These are phyloP conservation scores for Halcyon badia DNA, from an alignment of 2,797 vertebrate species.

Conservation along the genomic window DNA sequence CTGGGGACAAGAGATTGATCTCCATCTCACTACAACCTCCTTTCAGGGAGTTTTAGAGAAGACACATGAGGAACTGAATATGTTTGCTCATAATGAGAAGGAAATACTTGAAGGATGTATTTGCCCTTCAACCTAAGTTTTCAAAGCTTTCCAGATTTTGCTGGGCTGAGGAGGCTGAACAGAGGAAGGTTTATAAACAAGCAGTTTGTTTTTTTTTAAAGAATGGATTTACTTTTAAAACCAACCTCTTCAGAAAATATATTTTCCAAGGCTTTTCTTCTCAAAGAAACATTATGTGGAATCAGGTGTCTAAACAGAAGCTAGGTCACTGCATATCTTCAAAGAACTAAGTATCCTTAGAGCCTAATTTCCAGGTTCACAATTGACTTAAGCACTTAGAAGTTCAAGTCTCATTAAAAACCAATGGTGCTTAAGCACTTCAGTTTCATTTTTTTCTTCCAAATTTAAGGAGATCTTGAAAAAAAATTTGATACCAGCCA, in stretches of 20 bases:
- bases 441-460: background rate
- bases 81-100: background rate
- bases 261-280: background rate
- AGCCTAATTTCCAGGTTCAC: background rate
- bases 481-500: conserved; percentile 4
- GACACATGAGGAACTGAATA: background rate
- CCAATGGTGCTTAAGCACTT: background rate
- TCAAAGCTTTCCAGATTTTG: background rate
- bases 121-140: background rate
- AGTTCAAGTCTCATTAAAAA: conserved; percentile 40
- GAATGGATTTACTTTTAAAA: background rate
- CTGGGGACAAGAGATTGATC: background rate
- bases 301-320: background rate
- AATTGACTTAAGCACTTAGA: background rate
- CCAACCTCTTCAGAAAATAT: background rate
- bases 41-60: background rate
- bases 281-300: background rate
- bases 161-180: background rate
- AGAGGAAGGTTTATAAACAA: background rate
- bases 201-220: background rate
- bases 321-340: background rate
- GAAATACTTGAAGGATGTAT: background rate
- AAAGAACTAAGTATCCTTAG: background rate
- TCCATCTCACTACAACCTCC: background rate
- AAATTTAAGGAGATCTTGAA: background rate